Evolutionary conservation across 2,113 vertebrate genomes (phyloP).

Genomic region (Oenanthe oenanthe): DNA sequence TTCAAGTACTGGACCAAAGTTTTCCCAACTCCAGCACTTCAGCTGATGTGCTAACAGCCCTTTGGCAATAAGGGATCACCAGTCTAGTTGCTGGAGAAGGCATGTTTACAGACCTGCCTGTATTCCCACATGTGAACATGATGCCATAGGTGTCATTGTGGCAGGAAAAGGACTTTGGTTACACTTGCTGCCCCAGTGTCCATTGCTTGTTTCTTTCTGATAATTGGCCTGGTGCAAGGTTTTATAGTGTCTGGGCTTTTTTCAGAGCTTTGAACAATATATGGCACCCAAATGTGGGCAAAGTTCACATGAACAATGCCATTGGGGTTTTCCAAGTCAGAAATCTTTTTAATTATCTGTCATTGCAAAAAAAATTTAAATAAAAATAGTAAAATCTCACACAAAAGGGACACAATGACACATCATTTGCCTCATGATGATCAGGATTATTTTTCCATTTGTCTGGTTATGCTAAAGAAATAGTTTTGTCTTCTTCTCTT

Average conservation of each 20-base stretch:
- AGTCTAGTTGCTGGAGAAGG: background rate
- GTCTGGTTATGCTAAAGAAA: background rate
- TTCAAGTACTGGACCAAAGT: background rate
- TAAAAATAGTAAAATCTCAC: background rate
- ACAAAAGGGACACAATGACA: background rate
- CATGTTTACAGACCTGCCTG: background rate
- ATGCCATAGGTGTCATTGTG: background rate
- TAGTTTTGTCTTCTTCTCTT: background rate
- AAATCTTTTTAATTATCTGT: background rate
- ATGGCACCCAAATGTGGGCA: background rate
- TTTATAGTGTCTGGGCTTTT: background rate
- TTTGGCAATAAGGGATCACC: background rate
- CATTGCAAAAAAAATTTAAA: background rate
- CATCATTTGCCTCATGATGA: background rate
- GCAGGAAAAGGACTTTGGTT: background rate
- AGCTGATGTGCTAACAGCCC: background rate
- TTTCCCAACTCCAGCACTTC: background rate
- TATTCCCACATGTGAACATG: background rate
- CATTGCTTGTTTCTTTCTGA: background rate
- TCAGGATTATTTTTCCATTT: background rate
- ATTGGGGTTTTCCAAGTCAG: background rate
- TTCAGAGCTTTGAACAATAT: background rate
- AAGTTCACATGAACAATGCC: background rate
- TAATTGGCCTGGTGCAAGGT: background rate
- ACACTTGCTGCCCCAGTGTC: background rate